phyloP scores from a whole-genome alignment of 2,888 invertebrate genomes.

The Tolmerus cingulatus region DNA sequence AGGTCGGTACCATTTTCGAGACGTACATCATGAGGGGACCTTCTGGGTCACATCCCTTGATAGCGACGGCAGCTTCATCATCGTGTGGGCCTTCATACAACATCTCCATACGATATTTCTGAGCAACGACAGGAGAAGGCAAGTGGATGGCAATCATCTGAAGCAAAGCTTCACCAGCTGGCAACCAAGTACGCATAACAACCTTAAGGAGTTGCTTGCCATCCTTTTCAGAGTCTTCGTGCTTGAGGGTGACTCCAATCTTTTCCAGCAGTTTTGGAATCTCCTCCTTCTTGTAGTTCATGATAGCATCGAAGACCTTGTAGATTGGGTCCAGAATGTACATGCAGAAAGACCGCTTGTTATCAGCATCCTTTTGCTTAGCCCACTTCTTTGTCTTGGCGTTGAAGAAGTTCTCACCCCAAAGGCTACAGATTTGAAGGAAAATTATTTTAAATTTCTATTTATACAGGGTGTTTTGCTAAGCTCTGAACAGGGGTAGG shows the following conservation, averaged over 20 bases:
- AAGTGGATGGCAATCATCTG: conserved; percentile 99
- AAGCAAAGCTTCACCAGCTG: conserved; percentile 98
- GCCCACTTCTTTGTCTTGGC: conserved; percentile 98
- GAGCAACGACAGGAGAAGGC: conserved; percentile 98
- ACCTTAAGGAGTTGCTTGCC: conserved; percentile 96
- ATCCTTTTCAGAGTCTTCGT: conserved; percentile 95
- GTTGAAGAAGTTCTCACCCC: conserved; percentile 99
- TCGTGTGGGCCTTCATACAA: conserved; percentile 98
- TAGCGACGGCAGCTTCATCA: conserved; percentile 91
- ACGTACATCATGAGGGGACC: conserved; percentile 99
- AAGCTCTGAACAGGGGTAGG: no score
- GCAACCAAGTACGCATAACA: conserved; percentile 99
- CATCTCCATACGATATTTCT: conserved; percentile 99
- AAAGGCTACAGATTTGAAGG: conserved; percentile 67
- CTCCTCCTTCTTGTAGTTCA: conserved; percentile 96
- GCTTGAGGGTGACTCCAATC: conserved; percentile 88
- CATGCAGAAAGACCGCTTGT: conserved; percentile 98
- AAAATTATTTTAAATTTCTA: background rate
- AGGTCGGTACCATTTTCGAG: conserved; percentile 99
- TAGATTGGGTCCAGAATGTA: conserved; percentile 99
- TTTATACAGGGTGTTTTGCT: no score
- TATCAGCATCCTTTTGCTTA: conserved; percentile 87
- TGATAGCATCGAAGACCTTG: conserved; percentile 82
- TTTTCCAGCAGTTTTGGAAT: conserved; percentile 87
- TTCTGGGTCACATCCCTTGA: conserved; percentile 93